Conservation (phyloP, 2,113 vertebrate genomes). For the Sebastes schlegelii region DNA sequence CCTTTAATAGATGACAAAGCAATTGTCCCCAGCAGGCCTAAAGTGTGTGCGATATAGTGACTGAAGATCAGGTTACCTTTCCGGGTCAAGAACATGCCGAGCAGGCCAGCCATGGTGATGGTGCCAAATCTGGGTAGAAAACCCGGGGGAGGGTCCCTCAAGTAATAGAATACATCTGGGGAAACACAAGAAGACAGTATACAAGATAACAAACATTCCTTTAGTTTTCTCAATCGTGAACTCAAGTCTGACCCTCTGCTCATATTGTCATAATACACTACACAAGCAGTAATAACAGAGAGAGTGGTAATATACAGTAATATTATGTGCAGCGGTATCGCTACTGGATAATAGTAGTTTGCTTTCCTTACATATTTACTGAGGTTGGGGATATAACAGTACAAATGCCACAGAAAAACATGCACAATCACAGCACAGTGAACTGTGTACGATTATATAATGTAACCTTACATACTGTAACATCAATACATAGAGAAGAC, state of each 20-base stretch:
- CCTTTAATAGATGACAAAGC: background rate
- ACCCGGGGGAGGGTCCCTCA: conserved; percentile 90
- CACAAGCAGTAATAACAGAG: background rate
- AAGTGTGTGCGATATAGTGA: background rate
- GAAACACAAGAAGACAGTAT: conserved; percentile 33
- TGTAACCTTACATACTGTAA: background rate
- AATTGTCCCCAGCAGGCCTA: background rate
- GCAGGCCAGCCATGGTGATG: conserved; percentile 88
- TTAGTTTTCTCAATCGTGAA: background rate
- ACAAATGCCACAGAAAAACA: background rate
- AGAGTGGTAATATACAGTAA: background rate
- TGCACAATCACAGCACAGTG: background rate
- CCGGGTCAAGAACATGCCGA: conserved; percentile 87
- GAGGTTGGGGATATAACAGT: background rate
- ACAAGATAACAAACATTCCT: background rate
- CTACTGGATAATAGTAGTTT: background rate
- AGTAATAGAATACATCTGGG: conserved; percentile 89
- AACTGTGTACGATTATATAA: background rate
- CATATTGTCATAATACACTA: background rate
- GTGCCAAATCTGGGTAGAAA: conserved; percentile 89
- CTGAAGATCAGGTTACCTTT: conserved; percentile 82
- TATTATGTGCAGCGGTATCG: background rate
- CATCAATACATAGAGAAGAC: background rate
- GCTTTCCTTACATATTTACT: background rate
- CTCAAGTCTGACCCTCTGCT: background rate